Base-by-base conservation (phyloP, 2,888 invertebrate genomes). In the Drosophila hamatofila region DNA sequence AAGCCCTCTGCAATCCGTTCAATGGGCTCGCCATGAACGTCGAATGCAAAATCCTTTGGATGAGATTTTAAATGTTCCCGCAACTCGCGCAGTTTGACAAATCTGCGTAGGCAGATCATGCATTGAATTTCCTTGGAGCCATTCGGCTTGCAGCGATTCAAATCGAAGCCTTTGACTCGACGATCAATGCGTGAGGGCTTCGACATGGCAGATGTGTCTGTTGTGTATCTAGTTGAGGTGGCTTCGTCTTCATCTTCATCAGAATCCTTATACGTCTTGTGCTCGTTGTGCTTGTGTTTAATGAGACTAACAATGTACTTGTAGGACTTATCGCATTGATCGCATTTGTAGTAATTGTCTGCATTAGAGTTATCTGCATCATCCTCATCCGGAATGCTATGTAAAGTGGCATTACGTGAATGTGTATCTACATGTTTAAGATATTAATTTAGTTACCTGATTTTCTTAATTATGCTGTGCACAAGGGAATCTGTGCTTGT, bases 121-220 rank as follows among this genome's bases (percentile, higher is more conserved):
- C 93, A 93, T 61, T 92, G 87, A 18, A 92, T 92, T 27, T 86
- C 80, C 66, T 92, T 93, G 25, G 85, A 86, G 0, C 92, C 92
- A 66, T 92, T 90, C 0, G 92, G 92, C 25, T 87, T 84, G 58
- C 92, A 90, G 14, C 90, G 69, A 75, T 92, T 76, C 25, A 81
- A 81, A 35, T 91, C 91, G 6, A 91, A 73, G 44, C 75, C 44
- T 27, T 77, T 71, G 14, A 78, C 79, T 16, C 83, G 81, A 1
- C 83, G 75, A 60, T 87, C 81, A 8, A 83, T 83, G 16, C 83
- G 65, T 3, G 83, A 77, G 0, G 86, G 66, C n/a, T 79, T 83
- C 0, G 80, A 30, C 27, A 44, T 41, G 5, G 65, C 8, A 35
- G 39, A 3, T 16, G 57, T 3, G 12, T 56, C 58, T 2, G 56